Percentiles rank a stretch among this genome's conserved stretches.
Conservation (phyloP, 2,113 vertebrate genomes). For the Xiphophorus maculatus region DNA sequence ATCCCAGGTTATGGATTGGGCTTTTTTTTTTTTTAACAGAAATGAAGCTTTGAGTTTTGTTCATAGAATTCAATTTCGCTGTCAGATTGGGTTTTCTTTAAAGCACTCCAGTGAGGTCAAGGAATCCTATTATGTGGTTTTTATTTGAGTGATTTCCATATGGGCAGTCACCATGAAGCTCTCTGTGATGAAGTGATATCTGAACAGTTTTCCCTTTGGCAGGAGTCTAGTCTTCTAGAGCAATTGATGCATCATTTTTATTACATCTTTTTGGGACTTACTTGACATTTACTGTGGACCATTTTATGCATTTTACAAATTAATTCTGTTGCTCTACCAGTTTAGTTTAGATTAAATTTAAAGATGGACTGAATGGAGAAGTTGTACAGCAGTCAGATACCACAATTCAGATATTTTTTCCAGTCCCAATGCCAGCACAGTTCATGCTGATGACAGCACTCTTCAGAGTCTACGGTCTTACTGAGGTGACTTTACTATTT, state of each 20-base stretch:
- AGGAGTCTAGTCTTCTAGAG: background rate
- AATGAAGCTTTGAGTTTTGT: background rate
- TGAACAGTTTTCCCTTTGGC: background rate
- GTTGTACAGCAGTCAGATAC: background rate
- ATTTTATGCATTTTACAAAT: background rate
- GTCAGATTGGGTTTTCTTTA: background rate
- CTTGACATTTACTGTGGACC: background rate
- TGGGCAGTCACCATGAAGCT: too few relatives aligned
- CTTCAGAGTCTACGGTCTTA: background rate
- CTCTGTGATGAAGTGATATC: background rate
- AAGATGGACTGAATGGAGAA: background rate
- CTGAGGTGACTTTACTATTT: background rate
- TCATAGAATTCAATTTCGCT: background rate
- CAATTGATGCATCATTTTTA: background rate
- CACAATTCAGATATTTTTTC: background rate
- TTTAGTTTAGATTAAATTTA: too few relatives aligned
- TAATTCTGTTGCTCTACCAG: background rate
- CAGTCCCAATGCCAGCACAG: too few relatives aligned
- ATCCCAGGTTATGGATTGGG: background rate
- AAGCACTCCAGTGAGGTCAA: background rate
- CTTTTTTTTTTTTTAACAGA: background rate
- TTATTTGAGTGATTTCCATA: background rate
- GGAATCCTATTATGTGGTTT: background rate
- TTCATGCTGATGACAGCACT: background rate
- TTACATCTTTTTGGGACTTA: background rate